Percentiles rank a stretch among this genome's conserved stretches.
phyloP scores from a whole-genome alignment of 2,888 invertebrate species.

The Dasysyrphus tricinctus region DNA sequence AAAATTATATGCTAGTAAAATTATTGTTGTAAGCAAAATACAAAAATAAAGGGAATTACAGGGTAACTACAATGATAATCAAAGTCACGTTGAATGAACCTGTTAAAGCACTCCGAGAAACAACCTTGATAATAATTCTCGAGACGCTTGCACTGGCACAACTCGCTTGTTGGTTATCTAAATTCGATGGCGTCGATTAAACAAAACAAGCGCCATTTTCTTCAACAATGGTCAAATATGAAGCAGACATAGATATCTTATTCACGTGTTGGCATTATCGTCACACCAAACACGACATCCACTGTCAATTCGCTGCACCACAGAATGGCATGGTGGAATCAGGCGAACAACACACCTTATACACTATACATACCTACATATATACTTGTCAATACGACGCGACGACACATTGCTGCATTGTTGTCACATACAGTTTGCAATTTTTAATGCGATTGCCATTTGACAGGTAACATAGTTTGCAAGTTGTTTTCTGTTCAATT shows the following conservation, averaged over 20 bases:
- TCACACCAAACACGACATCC: slow-evolving; percentile 45
- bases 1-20: too few relatives aligned
- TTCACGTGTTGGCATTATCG: slow-evolving; percentile 64
- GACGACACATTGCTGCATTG: slow-evolving; percentile 44
- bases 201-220: slow-evolving; percentile 63
- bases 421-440: slow-evolving; percentile 74
- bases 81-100: neutral
- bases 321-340: too few relatives aligned
- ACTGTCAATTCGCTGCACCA: slow-evolving; percentile 33
- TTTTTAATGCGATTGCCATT: slow-evolving; percentile 77
- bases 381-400: slow-evolving; percentile 36
- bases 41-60: too few relatives aligned
- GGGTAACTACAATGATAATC: too few relatives aligned
- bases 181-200: slow-evolving; percentile 59
- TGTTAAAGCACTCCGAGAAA: neutral
- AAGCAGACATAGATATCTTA: slow-evolving; percentile 57
- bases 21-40: too few relatives aligned
- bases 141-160: neutral
- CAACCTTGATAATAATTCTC: neutral
- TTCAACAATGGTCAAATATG: slow-evolving; percentile 14
- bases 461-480: slow-evolving; percentile 77
- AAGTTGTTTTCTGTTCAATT: slow-evolving; percentile 57
- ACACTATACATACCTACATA: slow-evolving; percentile 4
- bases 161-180: slow-evolving; percentile 26
- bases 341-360: slow-evolving; percentile 32